These are phyloP conservation scores for Neosalanx taihuensis DNA, from an alignment of 2,797 vertebrate genomes.

Conservation along the genomic window DNA sequence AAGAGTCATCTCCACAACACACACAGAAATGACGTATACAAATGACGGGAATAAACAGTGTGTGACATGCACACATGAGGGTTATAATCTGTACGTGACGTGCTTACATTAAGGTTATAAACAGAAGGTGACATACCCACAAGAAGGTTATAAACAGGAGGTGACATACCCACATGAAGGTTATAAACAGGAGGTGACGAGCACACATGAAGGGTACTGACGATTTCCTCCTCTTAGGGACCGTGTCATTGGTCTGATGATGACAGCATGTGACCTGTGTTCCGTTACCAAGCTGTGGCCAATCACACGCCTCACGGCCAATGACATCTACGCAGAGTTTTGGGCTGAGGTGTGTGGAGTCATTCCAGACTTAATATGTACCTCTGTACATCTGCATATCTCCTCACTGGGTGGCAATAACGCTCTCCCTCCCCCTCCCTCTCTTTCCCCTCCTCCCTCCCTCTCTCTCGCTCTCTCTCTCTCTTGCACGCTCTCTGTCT, in stretches of 20 bases:
- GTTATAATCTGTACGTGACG: neutral
- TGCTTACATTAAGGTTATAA: neutral
- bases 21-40: neutral
- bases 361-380: neutral
- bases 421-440: neutral
- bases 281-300: conserved; percentile 98
- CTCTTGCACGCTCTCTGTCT: neutral
- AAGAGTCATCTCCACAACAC: conserved; percentile 7
- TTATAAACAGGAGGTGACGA: neutral
- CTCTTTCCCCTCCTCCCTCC: neutral
- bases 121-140: neutral
- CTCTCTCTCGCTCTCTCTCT: neutral
- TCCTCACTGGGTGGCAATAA: neutral
- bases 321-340: conserved; percentile 98
- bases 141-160: neutral
- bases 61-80: neutral
- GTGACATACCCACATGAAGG: neutral
- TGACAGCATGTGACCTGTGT: conserved; percentile 98
- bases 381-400: conserved; percentile 21
- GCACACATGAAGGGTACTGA: neutral
- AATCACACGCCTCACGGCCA: conserved; percentile 90
- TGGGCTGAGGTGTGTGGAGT: conserved; percentile 89
- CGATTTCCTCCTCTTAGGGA: conserved; percentile 79
- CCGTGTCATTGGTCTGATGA: conserved; percentile 96
- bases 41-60: neutral